These are phyloP conservation scores for Sorex maritimensis DNA, from an alignment of 2,797 vertebrate genomes.

Conservation along the genomic window DNA sequence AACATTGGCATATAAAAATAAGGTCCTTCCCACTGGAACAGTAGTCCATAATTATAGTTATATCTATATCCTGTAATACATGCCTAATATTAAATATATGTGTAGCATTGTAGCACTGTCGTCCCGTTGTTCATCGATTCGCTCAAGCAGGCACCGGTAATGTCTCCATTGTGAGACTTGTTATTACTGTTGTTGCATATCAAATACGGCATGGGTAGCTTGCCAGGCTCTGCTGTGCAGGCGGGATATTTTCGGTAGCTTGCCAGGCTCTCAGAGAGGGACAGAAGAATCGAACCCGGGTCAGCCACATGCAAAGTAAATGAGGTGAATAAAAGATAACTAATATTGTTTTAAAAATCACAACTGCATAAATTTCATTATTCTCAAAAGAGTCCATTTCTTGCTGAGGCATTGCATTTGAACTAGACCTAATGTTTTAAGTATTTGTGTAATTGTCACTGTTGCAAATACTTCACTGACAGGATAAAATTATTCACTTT, in stretches of 20 bases:
- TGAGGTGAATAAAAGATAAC: background rate
- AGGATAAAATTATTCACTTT: constrained; percentile 15
- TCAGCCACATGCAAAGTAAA: too few relatives aligned
- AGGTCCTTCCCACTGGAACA: too few relatives aligned
- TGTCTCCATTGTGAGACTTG: too few relatives aligned
- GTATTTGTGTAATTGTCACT: background rate
- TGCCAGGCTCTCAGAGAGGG: too few relatives aligned
- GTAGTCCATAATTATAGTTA: background rate
- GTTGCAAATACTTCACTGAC: background rate
- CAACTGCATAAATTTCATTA: background rate
- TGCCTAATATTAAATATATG: background rate
- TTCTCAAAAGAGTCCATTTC: constrained; percentile 10
- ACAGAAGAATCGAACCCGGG: too few relatives aligned
- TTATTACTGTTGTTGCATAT: too few relatives aligned
- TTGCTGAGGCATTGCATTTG: background rate
- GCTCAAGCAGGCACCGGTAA: too few relatives aligned
- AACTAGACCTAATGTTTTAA: background rate
- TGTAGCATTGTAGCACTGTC: background rate
- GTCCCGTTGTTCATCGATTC: too few relatives aligned
- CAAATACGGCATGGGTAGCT: too few relatives aligned
- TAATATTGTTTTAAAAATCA: background rate
- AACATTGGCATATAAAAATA: too few relatives aligned
- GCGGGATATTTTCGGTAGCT: too few relatives aligned
- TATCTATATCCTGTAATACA: background rate
- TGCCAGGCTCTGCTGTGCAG: too few relatives aligned